Evolutionary conservation across 1,140 invertebrate genomes (phyloP).

Genomic region (Trichonephila inaurata): DNA sequence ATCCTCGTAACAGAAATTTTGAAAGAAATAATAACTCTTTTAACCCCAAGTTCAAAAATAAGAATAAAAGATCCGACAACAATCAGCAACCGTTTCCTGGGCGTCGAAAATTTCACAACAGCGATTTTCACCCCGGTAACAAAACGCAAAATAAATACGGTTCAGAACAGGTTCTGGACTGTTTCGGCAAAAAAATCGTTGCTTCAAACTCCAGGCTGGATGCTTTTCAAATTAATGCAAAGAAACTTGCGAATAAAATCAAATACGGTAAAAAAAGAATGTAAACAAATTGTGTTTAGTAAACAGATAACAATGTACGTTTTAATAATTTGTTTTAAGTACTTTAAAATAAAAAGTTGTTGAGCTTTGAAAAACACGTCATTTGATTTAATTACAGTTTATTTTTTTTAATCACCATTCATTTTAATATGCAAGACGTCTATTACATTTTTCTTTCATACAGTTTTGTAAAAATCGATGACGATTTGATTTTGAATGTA

Average conservation of each 20-base stretch:
- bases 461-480: no score
- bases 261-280: constrained; percentile 14
- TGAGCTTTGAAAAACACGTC: no score
- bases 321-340: no score
- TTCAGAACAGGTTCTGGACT: background rate
- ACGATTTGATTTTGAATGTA: no score
- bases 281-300: background rate
- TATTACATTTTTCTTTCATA: no score
- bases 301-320: no score
- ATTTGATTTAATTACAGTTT: no score
- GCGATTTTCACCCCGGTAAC: constrained; percentile 28
- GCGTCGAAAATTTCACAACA: background rate
- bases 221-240: constrained; percentile 94
- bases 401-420: no score
- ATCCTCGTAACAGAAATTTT: background rate
- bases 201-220: constrained; percentile 89
- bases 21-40: background rate
- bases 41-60: background rate
- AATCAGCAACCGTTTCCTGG: background rate
- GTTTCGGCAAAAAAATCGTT: constrained; percentile 75
- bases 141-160: constrained; percentile 76
- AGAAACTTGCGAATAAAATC: constrained; percentile 71
- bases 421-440: no score
- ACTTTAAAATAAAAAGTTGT: no score
- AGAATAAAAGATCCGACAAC: background rate